Percentiles rank a stretch among this genome's conserved stretches.
Evolutionary conservation across 53 echinoderm and acorn worm genomes (phyloP).

Genomic region (Crossaster papposus): DNA sequence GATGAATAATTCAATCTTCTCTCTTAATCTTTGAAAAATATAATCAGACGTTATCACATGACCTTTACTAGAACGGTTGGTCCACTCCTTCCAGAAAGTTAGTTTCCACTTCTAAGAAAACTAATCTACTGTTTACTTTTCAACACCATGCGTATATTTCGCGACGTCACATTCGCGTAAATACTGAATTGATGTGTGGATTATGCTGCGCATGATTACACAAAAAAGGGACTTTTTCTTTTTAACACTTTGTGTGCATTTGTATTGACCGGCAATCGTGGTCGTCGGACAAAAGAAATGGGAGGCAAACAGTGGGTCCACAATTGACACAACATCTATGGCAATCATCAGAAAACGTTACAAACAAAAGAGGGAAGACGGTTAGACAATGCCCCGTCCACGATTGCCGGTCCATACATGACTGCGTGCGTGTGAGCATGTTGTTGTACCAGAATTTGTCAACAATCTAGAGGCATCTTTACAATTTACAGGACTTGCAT

Average conservation of each 20-base stretch:
- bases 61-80: slow-evolving; percentile 18
- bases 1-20: slow-evolving; percentile 1
- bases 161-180: too few relatives aligned
- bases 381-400: too few relatives aligned
- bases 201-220: background rate
- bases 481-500: background rate
- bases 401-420: too few relatives aligned
- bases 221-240: background rate
- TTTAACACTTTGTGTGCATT: background rate
- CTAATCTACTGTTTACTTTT: background rate
- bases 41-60: background rate
- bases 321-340: too few relatives aligned
- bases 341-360: too few relatives aligned
- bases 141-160: too few relatives aligned
- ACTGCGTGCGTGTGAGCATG: background rate
- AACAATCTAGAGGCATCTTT: background rate
- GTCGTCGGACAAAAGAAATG: too few relatives aligned
- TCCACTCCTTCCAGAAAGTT: background rate
- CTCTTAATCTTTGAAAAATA: slow-evolving; percentile 1
- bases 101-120: background rate
- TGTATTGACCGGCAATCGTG: too few relatives aligned
- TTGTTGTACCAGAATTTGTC: background rate
- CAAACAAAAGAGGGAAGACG: too few relatives aligned
- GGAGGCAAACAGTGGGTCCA: too few relatives aligned
- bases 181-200: too few relatives aligned